Evolutionary conservation across 92 coral and sea anemone species (phyloP), one percentile per base, ranked within the genome.

Genomic region (Plumapathes pennacea): DNA sequence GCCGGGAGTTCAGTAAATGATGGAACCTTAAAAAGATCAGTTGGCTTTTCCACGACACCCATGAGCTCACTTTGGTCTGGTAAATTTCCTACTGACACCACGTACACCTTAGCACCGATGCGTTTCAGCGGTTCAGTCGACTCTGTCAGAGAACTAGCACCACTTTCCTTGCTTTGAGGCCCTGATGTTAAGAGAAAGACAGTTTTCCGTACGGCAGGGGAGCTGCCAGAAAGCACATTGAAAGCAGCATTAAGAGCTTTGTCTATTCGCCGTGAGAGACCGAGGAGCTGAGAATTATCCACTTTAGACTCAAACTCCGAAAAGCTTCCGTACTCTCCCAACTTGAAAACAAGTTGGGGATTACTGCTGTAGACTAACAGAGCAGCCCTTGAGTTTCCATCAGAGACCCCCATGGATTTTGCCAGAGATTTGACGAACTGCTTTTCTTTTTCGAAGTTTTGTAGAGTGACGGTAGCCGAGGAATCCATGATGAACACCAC

Each of bases 401-500:
- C 69, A 23, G 90, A 53, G 36, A 83, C 72, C 27, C 61, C 67
- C 13, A 83, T 57, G 31, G 72, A 50, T 37, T 73, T 78, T 14
- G 88, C 83, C 15, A 91, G 46, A 4, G 72, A 46, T 25, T 79
- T 91, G 26, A 76, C 90, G 43, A 91, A 83, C 21, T 68, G 63
- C 50, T 88, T 87, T 34, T 88, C 84, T 26, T 57, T 81, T 30
- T 73, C 41, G 49, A 83, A 91, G 33, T 80, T 73, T 9, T 38
- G 37, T 25, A 34, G 62, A 45, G 57, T 58, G 18, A 84, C 89
- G 68, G 76, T 70, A 2, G 96, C 67, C 21, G 97, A 90, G 7
- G 90, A 64, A 55, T 91, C 97, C 55, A 89, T 56, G 44, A 91
- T 56, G 40, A 91, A 78, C 4, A 88, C 59, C n/a, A 91, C 50